These are phyloP conservation scores for Myripristis jacobus DNA, from an alignment of 2,797 vertebrate species.

Conservation along the genomic window DNA sequence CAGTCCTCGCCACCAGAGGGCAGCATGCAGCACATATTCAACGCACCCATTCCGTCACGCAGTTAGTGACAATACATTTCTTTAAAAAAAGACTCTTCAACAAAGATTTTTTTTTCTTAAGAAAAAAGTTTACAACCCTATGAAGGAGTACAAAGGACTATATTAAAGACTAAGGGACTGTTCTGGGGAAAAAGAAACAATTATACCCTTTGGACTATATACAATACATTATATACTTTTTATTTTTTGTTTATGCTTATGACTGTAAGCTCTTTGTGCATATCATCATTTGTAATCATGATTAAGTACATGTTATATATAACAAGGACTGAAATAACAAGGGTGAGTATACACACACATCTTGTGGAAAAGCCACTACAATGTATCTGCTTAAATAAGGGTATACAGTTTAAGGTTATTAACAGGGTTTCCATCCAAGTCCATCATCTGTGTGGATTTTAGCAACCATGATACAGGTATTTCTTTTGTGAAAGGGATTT, in stretches of 20 bases:
- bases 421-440: constrained; percentile 67
- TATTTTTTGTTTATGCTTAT: constrained; percentile 90
- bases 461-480: constrained; percentile 45
- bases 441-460: constrained; percentile 45
- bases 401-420: constrained; percentile 59
- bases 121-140: constrained; percentile 79
- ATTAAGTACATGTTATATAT: constrained; percentile 91
- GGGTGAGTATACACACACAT: constrained; percentile 77
- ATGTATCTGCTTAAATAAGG: constrained; percentile 56
- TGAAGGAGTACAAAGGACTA: constrained; percentile 77
- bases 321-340: constrained; percentile 87
- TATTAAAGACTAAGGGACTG: constrained; percentile 71
- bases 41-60: constrained; percentile 91
- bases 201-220: constrained; percentile 75
- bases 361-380: constrained; percentile 63
- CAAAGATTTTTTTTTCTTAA: constrained; percentile 59
- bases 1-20: constrained; percentile 69
- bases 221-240: constrained; percentile 73
- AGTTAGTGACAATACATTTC: constrained; percentile 87
- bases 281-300: constrained; percentile 96
- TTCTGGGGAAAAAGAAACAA: constrained; percentile 45
- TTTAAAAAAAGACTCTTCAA: constrained; percentile 75
- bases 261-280: constrained; percentile 95
- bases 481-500: constrained; percentile 63
- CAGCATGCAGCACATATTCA: constrained; percentile 93